A percentile compares a stretch with the other conserved stretches of the same genome.
phyloP scores from a whole-genome alignment of 2,113 vertebrate genomes.

The Apeltes quadracus region DNA sequence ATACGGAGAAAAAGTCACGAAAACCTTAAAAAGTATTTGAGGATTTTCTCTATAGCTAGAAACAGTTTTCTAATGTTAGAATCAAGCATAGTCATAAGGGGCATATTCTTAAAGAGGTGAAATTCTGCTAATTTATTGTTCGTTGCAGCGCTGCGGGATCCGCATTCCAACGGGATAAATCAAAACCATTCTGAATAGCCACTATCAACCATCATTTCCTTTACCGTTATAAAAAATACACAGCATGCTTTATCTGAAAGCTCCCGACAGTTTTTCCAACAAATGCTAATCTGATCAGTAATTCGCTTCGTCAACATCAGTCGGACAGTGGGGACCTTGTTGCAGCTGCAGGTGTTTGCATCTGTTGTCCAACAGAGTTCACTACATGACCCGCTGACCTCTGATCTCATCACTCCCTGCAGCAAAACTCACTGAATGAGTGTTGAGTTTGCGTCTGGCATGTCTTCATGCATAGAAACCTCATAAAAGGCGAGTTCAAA shows the following conservation, averaged over 20 bases:
- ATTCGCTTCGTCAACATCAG: constrained; percentile 18
- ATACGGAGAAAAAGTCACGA: too few relatives aligned
- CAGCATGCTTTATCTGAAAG: neutral
- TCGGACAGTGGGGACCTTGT: constrained; percentile 49
- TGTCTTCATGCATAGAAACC: constrained; percentile 18
- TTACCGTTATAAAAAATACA: neutral
- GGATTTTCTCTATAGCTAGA: too few relatives aligned
- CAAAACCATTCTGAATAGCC: neutral
- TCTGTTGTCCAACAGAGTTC: constrained; percentile 50
- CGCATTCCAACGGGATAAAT: too few relatives aligned
- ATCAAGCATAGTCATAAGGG: too few relatives aligned
- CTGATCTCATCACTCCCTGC: constrained; percentile 53
- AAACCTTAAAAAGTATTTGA: too few relatives aligned
- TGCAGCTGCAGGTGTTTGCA: constrained; percentile 67
- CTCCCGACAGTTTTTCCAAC: neutral
- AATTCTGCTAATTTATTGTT: too few relatives aligned
- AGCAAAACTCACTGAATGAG: constrained; percentile 33
- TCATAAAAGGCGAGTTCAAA: constrained; percentile 25
- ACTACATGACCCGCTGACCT: constrained; percentile 61
- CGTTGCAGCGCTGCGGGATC: too few relatives aligned
- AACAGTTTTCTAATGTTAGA: too few relatives aligned
- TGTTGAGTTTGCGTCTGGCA: constrained; percentile 13
- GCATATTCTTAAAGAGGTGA: too few relatives aligned
- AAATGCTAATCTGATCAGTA: constrained; percentile 13
- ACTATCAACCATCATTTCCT: neutral